Base-by-base conservation (phyloP, 1,140 invertebrate genomes). In the Drosophila pallidifrons region DNA sequence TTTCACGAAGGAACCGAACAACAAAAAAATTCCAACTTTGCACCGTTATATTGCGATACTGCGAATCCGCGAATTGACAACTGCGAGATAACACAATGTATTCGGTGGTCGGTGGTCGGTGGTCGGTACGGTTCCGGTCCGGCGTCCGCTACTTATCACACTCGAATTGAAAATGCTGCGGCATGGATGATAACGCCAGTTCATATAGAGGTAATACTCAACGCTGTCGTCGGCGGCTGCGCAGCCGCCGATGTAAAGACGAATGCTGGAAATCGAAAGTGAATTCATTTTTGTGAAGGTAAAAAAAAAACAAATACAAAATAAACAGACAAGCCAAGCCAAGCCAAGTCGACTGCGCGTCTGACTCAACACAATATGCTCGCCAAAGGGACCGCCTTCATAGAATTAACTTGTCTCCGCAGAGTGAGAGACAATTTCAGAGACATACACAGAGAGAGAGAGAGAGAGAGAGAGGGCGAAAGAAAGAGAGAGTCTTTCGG, bases 141-240 rank as follows among this genome's bases (percentile, higher is more conserved):
- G 59, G 64, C 79, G 81, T 82, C 82, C 82, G 90, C 77, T 76
- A 77, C 77, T 91, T 88, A 77, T 85, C 90, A 82, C 86, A 85
- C 78, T 83, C 83, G 79, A 76, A 73, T 88, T 85, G 41, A 88
- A 91, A 91, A 91, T 91, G 90, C 78, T 91, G 82, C 75, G 69
- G 80, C 71, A 67, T 49, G 73, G 87, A 88, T 91, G 86, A 82
- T 88, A 91, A 79, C 91, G 77, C 71, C 78, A 90, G 75, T 63
- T 92, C 91, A 91, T 92, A 92, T 92, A 91, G 76, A 91, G 76
- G 77, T 79, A 90, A 77, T 83, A 82, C 65, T 67, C 66, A 52
- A 8, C 65, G 60, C 28, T 52, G 47, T 52, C 58, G 46, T 45
- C 59, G 59, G n/a, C 68, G 57, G 51, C 73, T 47, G 76, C 78